Base-by-base conservation (phyloP, 2,113 vertebrate species). In the Herpetotheres cachinnans region DNA sequence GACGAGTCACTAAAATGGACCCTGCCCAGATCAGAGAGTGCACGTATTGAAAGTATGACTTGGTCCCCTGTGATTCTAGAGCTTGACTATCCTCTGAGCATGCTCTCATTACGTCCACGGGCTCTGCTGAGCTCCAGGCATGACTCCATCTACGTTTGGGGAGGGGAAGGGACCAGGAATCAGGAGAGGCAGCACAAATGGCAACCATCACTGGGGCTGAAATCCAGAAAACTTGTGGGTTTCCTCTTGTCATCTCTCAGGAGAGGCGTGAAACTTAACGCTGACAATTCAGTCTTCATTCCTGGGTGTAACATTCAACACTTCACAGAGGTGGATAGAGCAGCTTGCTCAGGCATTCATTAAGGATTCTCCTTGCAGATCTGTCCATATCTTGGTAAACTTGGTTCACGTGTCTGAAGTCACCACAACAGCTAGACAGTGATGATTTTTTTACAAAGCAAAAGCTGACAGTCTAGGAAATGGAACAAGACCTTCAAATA, bases 31-130 rank as follows among this genome's bases (percentile, higher is more conserved):
- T 19, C 26, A 59, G 27, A 22, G 15, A 9, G 26, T 32, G 52
- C 40, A 47, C 1, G 1, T 66, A 20, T 6, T n/a, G 44, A 34
- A 71, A 58, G 32, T 16, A 18, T 38, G 20, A 27, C 27, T 54
- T 29, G 25, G 21, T 46, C 40, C 22, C 3, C 32, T 38, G 26
- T 42, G 20, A 42, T 66, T 77, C 62, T 16, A 30, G 27, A 72
- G 19, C 25, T 40, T 49, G 27, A 13, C 25, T 29, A 3, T 42
- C 25, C 32, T 27, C 46, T 63, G 58, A 20, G 46, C 18, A 9
- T 4, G 13, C 6, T 85, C 52, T 55, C 4, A 11, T 7, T 11
- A 56, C 0, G 0, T 44, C 74, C 58, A 17, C 14, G n/a, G 74
- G 22, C 54, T 90, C 46, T 77, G 25, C 29, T 36, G 76, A 42